Percentiles rank a stretch among this genome's conserved stretches.
Evolutionary conservation across 1,140 invertebrate genomes (phyloP).

Genomic region (Brachionus rotundiformis): DNA sequence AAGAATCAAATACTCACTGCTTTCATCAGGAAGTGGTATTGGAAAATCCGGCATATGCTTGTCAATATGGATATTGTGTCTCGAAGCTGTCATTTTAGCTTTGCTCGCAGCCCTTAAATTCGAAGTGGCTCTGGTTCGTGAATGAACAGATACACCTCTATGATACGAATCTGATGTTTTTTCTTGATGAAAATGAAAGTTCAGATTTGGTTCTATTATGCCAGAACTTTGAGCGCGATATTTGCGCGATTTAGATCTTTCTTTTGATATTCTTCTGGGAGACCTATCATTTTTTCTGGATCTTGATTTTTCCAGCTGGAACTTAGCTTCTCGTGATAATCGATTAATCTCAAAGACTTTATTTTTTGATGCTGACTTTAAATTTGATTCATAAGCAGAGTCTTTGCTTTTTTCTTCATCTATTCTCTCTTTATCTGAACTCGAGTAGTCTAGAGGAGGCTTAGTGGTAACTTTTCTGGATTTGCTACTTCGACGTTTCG

Average conservation of each 20-base stretch:
- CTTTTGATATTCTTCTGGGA: neutral
- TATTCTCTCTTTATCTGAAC: neutral
- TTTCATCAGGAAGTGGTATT: conserved; percentile 21
- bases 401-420: conserved; percentile 7
- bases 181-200: conserved; percentile 25
- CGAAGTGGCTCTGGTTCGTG: neutral
- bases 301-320: conserved; percentile 30
- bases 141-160: conserved; percentile 25
- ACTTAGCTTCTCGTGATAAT: conserved; percentile 34
- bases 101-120: conserved; percentile 12
- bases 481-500: neutral
- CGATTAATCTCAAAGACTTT: conserved; percentile 27
- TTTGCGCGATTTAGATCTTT: neutral
- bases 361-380: conserved; percentile 16
- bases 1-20: conserved; percentile 24
- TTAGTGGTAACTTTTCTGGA: neutral
- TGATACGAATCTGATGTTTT: neutral
- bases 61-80: conserved; percentile 22
- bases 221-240: conserved; percentile 12
- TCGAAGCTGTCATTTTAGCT: neutral
- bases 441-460: neutral
- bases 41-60: neutral
- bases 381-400: neutral
- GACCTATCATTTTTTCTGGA: neutral
- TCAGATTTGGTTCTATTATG: neutral